phyloP scores from a whole-genome alignment of 2,113 vertebrate genomes.

The Grantiella picta region DNA sequence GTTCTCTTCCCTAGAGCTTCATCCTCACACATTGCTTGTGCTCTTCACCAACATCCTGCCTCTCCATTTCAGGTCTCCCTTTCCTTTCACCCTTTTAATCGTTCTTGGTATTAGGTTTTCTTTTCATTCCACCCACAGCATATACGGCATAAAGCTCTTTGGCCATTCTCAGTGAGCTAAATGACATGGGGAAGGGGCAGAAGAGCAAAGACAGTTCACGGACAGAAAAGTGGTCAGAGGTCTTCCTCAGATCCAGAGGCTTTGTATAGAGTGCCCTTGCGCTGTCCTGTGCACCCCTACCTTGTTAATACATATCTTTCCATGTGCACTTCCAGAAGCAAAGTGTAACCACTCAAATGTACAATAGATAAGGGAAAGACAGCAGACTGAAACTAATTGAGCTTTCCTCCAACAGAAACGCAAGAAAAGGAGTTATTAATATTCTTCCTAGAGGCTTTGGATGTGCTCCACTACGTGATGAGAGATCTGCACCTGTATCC shows the following conservation, averaged over 20 bases:
- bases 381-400: slow-evolving; percentile 47
- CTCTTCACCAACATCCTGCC: background rate
- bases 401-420: background rate
- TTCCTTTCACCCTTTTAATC: background rate
- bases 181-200: accelerated
- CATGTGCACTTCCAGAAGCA: background rate
- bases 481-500: slow-evolving; percentile 17
- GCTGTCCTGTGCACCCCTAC: background rate
- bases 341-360: background rate
- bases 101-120: background rate
- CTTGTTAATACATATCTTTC: background rate
- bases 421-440: slow-evolving; percentile 5
- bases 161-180: background rate
- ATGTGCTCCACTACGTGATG: background rate
- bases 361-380: slow-evolving; percentile 41
- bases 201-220: background rate
- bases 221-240: background rate
- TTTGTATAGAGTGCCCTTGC: background rate
- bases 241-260: background rate
- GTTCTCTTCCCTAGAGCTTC: background rate
- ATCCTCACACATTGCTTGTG: accelerated
- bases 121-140: accelerated
- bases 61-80: background rate
- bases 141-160: background rate
- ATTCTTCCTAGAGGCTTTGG: slow-evolving; percentile 39